Evolutionary conservation across 1,140 invertebrate species (phyloP).

Genomic region (Drosophila dunni): DNA sequence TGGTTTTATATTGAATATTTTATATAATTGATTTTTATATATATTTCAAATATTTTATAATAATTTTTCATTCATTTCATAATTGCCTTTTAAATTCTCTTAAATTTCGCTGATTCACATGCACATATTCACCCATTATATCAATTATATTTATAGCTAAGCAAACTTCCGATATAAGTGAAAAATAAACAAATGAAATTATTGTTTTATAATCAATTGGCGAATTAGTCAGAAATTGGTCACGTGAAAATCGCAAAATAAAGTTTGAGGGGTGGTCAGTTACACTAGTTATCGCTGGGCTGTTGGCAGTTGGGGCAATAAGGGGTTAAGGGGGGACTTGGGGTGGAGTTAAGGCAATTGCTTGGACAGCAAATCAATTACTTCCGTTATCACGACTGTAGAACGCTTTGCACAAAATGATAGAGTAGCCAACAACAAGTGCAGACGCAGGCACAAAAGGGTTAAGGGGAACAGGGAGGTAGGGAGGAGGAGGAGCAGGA

Average conservation of each 20-base stretch:
- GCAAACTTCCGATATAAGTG: constrained; percentile 1
- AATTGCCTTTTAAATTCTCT: neutral
- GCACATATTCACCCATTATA: neutral
- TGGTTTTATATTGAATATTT: too few relatives aligned
- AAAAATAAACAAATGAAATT: neutral
- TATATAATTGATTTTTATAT: too few relatives aligned
- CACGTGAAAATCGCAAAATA: constrained; percentile 10
- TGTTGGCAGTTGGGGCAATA: neutral
- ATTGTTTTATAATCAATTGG: neutral
- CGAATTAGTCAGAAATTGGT: constrained; percentile 14
- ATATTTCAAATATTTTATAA: too few relatives aligned
- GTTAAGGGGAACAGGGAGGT: neutral
- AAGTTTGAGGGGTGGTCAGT: neutral
- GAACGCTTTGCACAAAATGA: constrained; percentile 39
- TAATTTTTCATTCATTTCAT: too few relatives aligned
- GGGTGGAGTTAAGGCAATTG: constrained; percentile 12
- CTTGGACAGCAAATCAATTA: constrained; percentile 61
- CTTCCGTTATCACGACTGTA: constrained; percentile 42
- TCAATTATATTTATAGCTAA: neutral
- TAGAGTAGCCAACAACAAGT: constrained; percentile 34
- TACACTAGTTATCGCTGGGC: neutral
- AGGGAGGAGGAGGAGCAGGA: neutral
- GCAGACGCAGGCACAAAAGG: neutral
- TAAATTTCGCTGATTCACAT: neutral
- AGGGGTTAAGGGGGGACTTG: neutral